Conservation (phyloP, 1,140 invertebrate species). For the Lepeophtheirus salmonis region DNA sequence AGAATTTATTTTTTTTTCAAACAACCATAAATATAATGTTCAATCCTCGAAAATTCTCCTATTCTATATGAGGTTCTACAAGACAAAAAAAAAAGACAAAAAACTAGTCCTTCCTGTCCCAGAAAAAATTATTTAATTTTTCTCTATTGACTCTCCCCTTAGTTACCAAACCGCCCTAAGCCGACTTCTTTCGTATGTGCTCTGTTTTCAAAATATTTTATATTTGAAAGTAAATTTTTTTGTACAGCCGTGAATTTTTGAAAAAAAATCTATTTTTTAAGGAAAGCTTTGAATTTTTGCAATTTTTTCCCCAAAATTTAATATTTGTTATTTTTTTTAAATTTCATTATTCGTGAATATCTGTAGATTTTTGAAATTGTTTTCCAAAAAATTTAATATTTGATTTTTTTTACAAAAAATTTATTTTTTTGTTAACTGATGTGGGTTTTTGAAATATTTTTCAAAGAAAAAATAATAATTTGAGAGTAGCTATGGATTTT, state of each 20-base stretch:
- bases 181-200: too few relatives aligned
- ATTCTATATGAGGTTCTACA: neutral
- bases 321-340: neutral
- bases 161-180: too few relatives aligned
- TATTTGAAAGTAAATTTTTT: too few relatives aligned
- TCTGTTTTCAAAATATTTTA: too few relatives aligned
- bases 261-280: too few relatives aligned
- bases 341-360: neutral
- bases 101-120: too few relatives aligned
- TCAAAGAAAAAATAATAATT: neutral
- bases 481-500: neutral
- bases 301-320: too few relatives aligned
- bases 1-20: too few relatives aligned
- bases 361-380: neutral
- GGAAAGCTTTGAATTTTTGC: too few relatives aligned
- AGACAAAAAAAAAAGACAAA: neutral
- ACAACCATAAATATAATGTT: neutral
- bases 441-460: neutral
- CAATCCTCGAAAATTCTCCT: neutral
- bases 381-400: neutral
- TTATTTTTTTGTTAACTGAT: neutral
- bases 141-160: too few relatives aligned
- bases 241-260: too few relatives aligned
- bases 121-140: too few relatives aligned
- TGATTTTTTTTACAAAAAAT: neutral